These are phyloP conservation scores for Phania funesta DNA, from an alignment of 2,888 invertebrate genomes.

Conservation along the genomic window DNA sequence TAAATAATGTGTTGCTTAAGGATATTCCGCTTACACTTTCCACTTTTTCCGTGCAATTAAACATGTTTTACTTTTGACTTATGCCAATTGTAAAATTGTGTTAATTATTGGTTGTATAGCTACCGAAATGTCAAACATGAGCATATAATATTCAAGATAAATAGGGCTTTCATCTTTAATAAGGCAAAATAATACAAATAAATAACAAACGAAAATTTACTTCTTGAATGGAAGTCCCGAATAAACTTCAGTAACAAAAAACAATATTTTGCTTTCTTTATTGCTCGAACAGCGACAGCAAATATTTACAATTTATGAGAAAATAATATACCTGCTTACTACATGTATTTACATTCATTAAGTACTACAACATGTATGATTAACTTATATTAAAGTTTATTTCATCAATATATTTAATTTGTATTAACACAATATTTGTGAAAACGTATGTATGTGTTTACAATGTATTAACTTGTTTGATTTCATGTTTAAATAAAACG, in stretches of 20 bases:
- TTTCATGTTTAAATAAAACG: slow-evolving; percentile 51
- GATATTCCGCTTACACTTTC: too few species aligned
- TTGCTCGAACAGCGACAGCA: background rate
- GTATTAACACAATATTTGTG: slow-evolving; percentile 32
- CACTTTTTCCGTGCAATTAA: too few species aligned
- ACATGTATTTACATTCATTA: background rate
- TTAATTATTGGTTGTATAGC: too few species aligned
- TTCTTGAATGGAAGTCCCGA: background rate
- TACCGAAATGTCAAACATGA: too few species aligned
- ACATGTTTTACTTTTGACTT: too few species aligned
- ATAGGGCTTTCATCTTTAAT: too few species aligned
- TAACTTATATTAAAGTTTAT: slow-evolving; percentile 15
- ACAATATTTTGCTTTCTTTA: background rate
- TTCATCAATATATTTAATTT: slow-evolving; percentile 32
- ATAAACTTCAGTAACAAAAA: background rate
- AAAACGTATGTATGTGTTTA: slow-evolving; percentile 1
- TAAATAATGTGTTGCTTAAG: too few species aligned
- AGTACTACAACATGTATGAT: slow-evolving; percentile 10
- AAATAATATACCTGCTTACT: background rate
- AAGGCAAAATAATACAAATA: background rate
- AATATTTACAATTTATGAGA: background rate
- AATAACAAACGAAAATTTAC: background rate
- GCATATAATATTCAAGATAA: too few species aligned
- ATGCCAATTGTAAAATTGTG: too few species aligned
- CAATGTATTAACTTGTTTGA: slow-evolving; percentile 51